Percentiles rank a stretch among this genome's conserved stretches.
Conservation (phyloP, 2,113 vertebrate genomes). For the Clarias batrachus region DNA sequence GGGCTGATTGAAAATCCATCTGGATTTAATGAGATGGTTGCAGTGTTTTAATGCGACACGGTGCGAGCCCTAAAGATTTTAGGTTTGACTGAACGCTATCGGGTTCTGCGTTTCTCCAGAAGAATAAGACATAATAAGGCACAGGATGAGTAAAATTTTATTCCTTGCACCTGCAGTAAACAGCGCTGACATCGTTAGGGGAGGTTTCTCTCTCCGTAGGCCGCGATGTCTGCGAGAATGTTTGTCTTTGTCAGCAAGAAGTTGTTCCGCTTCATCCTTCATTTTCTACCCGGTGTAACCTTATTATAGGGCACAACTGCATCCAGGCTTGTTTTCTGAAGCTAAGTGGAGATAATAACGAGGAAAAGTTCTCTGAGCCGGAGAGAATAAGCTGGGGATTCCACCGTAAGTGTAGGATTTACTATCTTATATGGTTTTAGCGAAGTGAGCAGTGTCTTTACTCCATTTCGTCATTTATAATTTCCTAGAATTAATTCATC, state of each 20-base stretch:
- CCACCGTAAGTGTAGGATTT: no score
- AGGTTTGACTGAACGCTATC: neutral
- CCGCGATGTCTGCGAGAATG: neutral
- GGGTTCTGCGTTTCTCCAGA: neutral
- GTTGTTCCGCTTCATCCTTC: constrained; percentile 10
- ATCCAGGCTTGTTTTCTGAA: neutral
- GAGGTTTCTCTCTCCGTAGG: neutral
- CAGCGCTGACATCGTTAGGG: neutral
- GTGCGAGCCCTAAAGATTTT: neutral
- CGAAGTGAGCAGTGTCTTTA: neutral
- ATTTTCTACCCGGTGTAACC: neutral
- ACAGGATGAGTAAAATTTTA: neutral
- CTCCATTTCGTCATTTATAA: no score
- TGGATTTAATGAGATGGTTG: constrained; percentile 25
- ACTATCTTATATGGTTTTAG: neutral
- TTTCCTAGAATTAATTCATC: no score
- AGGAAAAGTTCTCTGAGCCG: neutral
- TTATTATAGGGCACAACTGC: neutral
- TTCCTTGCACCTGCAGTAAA: constrained; percentile 5
- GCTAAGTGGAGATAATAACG: neutral
- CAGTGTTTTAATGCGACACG: constrained; percentile 21
- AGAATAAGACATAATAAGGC: neutral
- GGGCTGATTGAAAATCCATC: constrained; percentile 32
- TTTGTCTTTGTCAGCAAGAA: constrained; percentile 21
- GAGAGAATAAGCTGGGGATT: neutral